Percentiles rank a stretch among this genome's conserved stretches.
Conservation (phyloP, 2,113 vertebrate genomes). For the Rhinogobius similis region DNA sequence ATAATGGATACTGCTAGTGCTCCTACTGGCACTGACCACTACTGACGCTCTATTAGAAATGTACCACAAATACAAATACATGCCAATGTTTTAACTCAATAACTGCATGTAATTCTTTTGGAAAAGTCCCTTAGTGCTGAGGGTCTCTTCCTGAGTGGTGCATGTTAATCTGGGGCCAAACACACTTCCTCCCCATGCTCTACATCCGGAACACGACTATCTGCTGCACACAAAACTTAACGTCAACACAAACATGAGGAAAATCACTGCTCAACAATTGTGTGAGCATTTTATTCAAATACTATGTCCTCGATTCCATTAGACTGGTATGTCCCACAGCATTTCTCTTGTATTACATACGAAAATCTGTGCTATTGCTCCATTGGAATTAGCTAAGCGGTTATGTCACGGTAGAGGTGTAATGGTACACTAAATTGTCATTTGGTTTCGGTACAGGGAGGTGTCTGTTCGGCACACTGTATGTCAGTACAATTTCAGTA, state of each 20-base stretch:
- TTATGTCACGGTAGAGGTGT: no score
- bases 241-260: conserved; percentile 18
- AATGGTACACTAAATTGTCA: no score
- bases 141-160: conserved; percentile 60
- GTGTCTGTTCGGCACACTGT: no score
- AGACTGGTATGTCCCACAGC: no score
- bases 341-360: no score
- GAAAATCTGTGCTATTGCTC: no score
- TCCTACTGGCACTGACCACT: no score
- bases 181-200: conserved; percentile 59
- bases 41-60: not conserved
- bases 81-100: not conserved
- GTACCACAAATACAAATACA: not conserved
- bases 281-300: not conserved
- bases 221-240: conserved; percentile 14
- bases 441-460: no score
- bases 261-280: not conserved
- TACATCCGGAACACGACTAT: conserved; percentile 54
- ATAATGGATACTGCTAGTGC: not conserved
- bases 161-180: conserved; percentile 75
- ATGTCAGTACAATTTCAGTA: no score
- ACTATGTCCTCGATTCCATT: not conserved
- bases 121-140: conserved; percentile 45
- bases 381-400: no score
- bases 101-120: not conserved